Evolutionary conservation across 1,140 invertebrate species (phyloP).

Genomic region (Leptonema lineaticorne): DNA sequence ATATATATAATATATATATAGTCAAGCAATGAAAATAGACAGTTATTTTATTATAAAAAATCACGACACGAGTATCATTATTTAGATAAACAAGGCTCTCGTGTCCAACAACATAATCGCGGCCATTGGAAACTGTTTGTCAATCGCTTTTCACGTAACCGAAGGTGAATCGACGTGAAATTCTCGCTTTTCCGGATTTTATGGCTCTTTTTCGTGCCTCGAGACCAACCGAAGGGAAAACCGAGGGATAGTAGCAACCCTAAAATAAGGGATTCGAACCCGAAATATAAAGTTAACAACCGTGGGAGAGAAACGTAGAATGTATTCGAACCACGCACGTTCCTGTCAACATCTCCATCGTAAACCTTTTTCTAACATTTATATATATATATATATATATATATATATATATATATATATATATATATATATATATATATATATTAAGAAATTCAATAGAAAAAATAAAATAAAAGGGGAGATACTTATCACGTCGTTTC

Average conservation of each 20-base stretch:
- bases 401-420: no score
- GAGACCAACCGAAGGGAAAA: neutral
- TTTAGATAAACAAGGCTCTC: conserved; percentile 6
- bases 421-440: no score
- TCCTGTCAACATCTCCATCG: conserved; percentile 39
- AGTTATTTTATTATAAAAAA: no score
- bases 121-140: neutral
- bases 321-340: conserved; percentile 39
- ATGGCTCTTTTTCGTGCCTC: conserved; percentile 13
- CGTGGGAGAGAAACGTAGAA: conserved; percentile 27
- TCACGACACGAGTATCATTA: neutral
- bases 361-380: no score
- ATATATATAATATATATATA: no score
- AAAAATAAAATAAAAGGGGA: conserved; percentile 52
- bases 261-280: neutral
- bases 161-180: neutral
- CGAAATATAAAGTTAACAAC: conserved; percentile 14
- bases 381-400: no score
- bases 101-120: conserved; percentile 14
- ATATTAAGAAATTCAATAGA: conserved; percentile 26
- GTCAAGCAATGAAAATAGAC: no score
- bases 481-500: conserved; percentile 66
- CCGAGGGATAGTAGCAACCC: neutral
- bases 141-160: neutral
- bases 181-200: conserved; percentile 10